These are phyloP conservation scores for Drosophila testacea DNA, from an alignment of 2,888 invertebrate species.

Conservation along the genomic window DNA sequence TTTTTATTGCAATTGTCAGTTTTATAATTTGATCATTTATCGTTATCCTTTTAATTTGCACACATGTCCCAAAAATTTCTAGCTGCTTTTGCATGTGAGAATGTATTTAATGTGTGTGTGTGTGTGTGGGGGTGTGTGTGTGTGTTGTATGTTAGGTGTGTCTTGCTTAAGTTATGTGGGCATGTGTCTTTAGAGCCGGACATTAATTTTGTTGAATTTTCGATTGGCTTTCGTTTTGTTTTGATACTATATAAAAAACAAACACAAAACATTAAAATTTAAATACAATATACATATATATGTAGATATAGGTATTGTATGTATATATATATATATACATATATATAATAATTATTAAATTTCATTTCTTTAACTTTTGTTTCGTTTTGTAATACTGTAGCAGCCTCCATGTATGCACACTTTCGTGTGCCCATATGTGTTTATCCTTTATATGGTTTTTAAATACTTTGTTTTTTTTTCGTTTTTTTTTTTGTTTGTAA, in stretches of 20 bases:
- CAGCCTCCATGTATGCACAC: conserved; percentile 76
- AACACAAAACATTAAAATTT: conserved; percentile 65
- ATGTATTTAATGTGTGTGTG: neutral
- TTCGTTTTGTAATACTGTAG: conserved; percentile 79
- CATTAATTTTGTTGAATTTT: conserved; percentile 48
- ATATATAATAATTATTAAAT: conserved; percentile 54
- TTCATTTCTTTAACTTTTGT: conserved; percentile 36
- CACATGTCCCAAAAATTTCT: conserved; percentile 52
- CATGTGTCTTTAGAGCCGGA: conserved; percentile 32
- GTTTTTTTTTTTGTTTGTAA: conserved; percentile 1
- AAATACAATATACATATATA: conserved; percentile 38
- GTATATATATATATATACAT: conserved; percentile 33
- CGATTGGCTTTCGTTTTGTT: conserved; percentile 45
- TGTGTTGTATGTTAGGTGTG: conserved; percentile 10
- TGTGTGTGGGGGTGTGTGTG: neutral
- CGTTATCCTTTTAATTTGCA: conserved; percentile 38
- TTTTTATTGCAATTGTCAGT: neutral
- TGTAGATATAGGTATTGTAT: conserved; percentile 23
- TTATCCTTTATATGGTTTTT: conserved; percentile 44
- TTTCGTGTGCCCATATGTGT: conserved; percentile 40
- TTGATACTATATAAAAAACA: conserved; percentile 51
- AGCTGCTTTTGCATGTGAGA: conserved; percentile 33
- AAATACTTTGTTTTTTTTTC: conserved; percentile 11
- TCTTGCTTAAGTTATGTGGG: conserved; percentile 1
- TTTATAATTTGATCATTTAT: neutral